phyloP scores from a whole-genome alignment of 2,113 vertebrate species.

The Zingel zingel region DNA sequence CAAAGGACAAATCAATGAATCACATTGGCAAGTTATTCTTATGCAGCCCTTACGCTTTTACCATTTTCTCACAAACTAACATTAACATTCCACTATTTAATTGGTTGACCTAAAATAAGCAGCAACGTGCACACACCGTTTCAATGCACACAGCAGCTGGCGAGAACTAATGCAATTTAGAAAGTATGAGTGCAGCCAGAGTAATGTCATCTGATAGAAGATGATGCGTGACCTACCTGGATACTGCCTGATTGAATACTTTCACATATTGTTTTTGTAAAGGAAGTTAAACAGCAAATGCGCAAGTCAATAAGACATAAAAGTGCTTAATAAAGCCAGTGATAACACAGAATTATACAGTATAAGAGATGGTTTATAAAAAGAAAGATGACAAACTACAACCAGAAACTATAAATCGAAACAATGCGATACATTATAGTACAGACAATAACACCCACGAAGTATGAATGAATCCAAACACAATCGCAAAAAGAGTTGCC shows the following conservation, averaged over 20 bases:
- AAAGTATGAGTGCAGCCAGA: not conserved
- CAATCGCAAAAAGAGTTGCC: conserved; percentile 2
- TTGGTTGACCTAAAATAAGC: not conserved
- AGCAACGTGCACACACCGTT: not conserved
- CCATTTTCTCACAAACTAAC: not conserved
- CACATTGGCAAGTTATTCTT: not conserved
- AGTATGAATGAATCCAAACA: conserved; percentile 28
- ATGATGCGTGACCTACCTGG: not conserved
- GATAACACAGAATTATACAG: conserved; percentile 15
- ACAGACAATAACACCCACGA: conserved; percentile 11
- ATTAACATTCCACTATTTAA: not conserved
- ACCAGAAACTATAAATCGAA: conserved; percentile 18
- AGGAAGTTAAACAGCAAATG: conserved; percentile 8
- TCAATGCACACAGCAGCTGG: not conserved
- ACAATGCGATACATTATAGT: not conserved
- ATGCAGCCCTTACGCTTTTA: not conserved
- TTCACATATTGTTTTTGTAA: not conserved
- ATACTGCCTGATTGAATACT: conserved; percentile 4
- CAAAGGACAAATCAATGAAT: not conserved
- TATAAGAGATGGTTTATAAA: conserved; percentile 1
- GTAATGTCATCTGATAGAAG: conserved; percentile 19
- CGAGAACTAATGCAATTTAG: not conserved
- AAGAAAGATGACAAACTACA: not conserved
- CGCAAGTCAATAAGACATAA: conserved; percentile 33
- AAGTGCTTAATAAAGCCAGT: not conserved